These are phyloP conservation scores for Poliocrania exsul DNA, from an alignment of 2,797 vertebrate species.

Conservation along the genomic window DNA sequence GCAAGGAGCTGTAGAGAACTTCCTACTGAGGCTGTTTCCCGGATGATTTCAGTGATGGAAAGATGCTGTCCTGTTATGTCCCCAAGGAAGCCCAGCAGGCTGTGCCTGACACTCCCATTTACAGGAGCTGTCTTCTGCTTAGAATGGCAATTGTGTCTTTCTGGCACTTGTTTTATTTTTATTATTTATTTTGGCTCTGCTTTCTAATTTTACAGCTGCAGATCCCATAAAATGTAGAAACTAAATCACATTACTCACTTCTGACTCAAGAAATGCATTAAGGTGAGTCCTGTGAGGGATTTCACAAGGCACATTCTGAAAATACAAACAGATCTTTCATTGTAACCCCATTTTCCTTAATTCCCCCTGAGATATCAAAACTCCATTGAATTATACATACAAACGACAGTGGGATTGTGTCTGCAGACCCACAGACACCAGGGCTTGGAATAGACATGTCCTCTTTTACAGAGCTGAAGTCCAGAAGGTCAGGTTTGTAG, in stretches of 20 bases:
- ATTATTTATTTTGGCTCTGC: conserved; percentile 25
- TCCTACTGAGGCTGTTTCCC: background rate
- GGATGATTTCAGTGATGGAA: conserved; percentile 2
- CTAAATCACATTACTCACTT: background rate
- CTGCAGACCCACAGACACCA: background rate
- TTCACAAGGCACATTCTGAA: background rate
- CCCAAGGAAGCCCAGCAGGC: background rate
- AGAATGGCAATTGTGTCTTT: background rate
- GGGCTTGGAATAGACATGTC: rapidly evolving
- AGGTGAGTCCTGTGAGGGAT: background rate
- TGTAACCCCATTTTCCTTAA: background rate
- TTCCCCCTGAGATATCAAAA: background rate
- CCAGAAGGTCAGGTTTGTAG: background rate
- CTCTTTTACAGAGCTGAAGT: rapidly evolving
- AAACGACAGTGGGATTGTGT: rapidly evolving
- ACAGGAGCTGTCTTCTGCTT: background rate
- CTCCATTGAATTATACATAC: background rate
- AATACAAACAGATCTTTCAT: background rate
- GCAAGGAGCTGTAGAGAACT: background rate
- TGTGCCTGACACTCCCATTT: background rate
- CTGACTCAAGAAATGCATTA: background rate
- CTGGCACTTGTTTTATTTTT: conserved; percentile 17
- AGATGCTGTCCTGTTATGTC: conserved; percentile 17
- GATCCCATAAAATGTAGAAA: background rate
- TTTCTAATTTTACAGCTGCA: background rate